These are phyloP conservation scores for Drosophila nikananu DNA, from an alignment of 1,140 invertebrate genomes.

Conservation along the genomic window DNA sequence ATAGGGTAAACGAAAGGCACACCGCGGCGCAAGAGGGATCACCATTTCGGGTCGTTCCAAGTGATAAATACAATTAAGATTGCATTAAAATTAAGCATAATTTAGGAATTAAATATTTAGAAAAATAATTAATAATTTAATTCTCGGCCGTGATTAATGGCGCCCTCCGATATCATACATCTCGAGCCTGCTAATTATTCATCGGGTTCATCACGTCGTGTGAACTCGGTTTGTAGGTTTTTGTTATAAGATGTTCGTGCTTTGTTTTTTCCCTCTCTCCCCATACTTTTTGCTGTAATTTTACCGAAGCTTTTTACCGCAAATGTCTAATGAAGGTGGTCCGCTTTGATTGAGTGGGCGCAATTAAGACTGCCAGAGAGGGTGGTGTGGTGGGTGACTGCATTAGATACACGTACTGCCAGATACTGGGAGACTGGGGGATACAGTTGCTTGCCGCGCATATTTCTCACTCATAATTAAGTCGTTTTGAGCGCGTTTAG, in stretches of 20 bases:
- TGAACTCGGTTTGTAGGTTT: conserved; percentile 84
- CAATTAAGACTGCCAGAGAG: conserved; percentile 57
- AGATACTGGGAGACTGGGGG: conserved; percentile 42
- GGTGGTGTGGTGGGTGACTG: not conserved
- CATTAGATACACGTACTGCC: conserved; percentile 21
- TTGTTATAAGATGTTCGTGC: conserved; percentile 63
- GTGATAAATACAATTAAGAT: not conserved
- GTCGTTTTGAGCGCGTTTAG: conserved; percentile 83
- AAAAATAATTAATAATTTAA: conserved; percentile 10
- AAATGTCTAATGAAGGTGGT: conserved; percentile 83
- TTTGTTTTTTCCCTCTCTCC: not conserved
- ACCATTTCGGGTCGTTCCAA: not conserved
- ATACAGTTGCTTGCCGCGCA: conserved; percentile 76
- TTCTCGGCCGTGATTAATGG: conserved; percentile 27
- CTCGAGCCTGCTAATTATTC: conserved; percentile 70
- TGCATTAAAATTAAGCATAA: not conserved
- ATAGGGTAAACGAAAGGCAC: conserved; percentile 59
- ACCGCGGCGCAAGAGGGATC: conserved; percentile 25
- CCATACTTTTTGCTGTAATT: conserved; percentile 16
- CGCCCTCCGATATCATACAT: conserved; percentile 29
- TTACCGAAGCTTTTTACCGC: conserved; percentile 70
- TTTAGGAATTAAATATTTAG: not conserved
- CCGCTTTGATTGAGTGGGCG: conserved; percentile 82
- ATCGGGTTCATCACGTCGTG: conserved; percentile 66
- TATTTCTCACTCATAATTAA: conserved; percentile 83